Evolutionary conservation across 1,140 invertebrate genomes (phyloP).

Genomic region (Hirudo medicinalis): DNA sequence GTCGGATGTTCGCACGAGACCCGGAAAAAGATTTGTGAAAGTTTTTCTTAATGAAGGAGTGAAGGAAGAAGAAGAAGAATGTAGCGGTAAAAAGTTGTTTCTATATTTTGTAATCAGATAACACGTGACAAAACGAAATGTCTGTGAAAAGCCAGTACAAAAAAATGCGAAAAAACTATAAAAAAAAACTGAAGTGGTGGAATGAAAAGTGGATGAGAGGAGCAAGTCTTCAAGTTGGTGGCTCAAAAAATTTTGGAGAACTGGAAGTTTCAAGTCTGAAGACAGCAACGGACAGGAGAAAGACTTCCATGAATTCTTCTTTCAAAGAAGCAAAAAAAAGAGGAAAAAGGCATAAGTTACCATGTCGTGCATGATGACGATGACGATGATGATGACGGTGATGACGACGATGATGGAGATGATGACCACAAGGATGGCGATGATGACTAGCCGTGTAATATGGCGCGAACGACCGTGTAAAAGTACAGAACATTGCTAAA

Average conservation of each 20-base stretch:
- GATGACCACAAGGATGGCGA: not conserved
- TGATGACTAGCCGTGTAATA: not conserved
- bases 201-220: not conserved
- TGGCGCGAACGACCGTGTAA: no score
- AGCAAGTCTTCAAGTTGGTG: not conserved
- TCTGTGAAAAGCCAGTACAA: not conserved
- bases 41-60: no score
- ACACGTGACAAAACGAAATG: no score
- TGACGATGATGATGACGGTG: slow-evolving; percentile 7
- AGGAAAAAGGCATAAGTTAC: not conserved
- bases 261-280: not conserved
- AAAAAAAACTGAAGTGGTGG: not conserved
- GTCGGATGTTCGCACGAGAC: no score
- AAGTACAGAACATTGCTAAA: no score
- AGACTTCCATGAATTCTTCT: not conserved
- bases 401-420: slow-evolving; percentile 5
- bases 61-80: no score
- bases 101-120: no score
- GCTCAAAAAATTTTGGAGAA: not conserved
- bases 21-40: no score
- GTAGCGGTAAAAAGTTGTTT: no score
- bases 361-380: slow-evolving; percentile 10
- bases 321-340: not conserved
- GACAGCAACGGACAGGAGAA: not conserved
- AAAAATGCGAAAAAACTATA: not conserved